A percentile compares a stretch with the other conserved stretches of the same genome.
Conservation (phyloP, 2,888 invertebrate species). For the Temnothorax unifasciatus region DNA sequence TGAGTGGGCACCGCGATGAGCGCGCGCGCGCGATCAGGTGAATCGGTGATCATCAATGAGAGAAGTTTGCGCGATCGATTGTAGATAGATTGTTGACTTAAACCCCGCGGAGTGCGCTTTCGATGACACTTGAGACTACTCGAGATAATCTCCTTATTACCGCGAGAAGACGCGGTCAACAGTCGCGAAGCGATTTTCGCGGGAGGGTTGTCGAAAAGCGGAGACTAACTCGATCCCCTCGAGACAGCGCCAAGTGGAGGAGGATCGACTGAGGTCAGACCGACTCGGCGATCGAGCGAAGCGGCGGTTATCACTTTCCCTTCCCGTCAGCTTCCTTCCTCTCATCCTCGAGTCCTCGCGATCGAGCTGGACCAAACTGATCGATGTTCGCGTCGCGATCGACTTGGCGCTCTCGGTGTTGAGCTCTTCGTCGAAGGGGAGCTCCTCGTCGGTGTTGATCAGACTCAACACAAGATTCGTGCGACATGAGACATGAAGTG, state of each 20-base stretch:
- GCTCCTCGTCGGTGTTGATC: background rate
- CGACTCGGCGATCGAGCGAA: conserved; percentile 1
- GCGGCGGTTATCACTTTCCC: background rate
- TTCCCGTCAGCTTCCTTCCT: background rate
- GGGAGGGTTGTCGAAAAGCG: conserved; percentile 8
- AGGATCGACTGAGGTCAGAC: conserved; percentile 15
- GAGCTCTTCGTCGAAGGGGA: background rate
- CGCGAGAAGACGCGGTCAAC: background rate
- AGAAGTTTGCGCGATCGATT: conserved; percentile 22
- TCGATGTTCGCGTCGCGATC: background rate
- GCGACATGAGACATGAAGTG: conserved; percentile 51
- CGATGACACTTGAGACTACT: conserved; percentile 10
- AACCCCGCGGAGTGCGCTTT: background rate
- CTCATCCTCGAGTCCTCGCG: background rate
- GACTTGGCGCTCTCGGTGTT: background rate
- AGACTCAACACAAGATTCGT: background rate
- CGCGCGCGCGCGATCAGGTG: background rate
- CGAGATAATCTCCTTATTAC: conserved; percentile 8
- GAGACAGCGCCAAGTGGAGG: conserved; percentile 30
- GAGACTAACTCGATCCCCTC: conserved; percentile 7
- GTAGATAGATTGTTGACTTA: no score
- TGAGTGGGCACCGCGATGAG: conserved; percentile 15
- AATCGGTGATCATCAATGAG: conserved; percentile 15
- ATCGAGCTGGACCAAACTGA: background rate
- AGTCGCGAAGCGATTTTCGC: background rate